Evolutionary conservation across 2,888 invertebrate genomes (phyloP).

Genomic region (Drosophila anomelani): DNA sequence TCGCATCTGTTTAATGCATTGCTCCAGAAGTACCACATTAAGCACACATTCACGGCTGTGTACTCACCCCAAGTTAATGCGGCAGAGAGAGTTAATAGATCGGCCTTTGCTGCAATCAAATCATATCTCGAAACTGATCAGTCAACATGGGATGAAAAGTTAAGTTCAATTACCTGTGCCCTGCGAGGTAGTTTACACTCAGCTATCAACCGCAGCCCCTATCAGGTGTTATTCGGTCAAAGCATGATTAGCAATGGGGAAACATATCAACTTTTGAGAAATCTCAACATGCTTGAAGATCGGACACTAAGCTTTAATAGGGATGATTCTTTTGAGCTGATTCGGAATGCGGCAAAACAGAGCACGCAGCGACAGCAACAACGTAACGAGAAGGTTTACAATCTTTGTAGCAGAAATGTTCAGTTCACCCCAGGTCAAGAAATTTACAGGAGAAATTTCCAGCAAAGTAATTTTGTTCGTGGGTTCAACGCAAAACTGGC

Average conservation of each 20-base stretch:
- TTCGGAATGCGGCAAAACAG: no score
- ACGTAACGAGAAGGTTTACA: not conserved
- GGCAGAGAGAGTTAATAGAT: constrained; percentile 3
- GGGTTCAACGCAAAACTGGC: not conserved
- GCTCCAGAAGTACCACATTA: not conserved
- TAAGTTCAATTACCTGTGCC: not conserved
- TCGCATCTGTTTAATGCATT: not conserved
- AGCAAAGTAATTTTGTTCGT: no score
- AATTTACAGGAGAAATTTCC: no score
- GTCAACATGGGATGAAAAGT: not conserved
- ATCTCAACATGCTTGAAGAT: constrained; percentile 1
- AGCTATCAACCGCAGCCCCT: not conserved
- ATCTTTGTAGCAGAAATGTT: not conserved
- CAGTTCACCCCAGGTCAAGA: no score
- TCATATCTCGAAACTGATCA: not conserved
- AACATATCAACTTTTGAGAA: not conserved
- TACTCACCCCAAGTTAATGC: not conserved
- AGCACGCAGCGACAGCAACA: not conserved
- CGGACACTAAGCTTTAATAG: not conserved
- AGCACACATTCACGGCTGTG: not conserved
- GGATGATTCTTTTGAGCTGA: no score
- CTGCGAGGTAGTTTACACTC: not conserved
- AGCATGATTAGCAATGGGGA: no score
- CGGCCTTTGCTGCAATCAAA: not conserved
- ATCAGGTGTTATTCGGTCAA: not conserved